Evolutionary conservation across 2,888 invertebrate species (phyloP).

Genomic region (Conchocele bisecta): DNA sequence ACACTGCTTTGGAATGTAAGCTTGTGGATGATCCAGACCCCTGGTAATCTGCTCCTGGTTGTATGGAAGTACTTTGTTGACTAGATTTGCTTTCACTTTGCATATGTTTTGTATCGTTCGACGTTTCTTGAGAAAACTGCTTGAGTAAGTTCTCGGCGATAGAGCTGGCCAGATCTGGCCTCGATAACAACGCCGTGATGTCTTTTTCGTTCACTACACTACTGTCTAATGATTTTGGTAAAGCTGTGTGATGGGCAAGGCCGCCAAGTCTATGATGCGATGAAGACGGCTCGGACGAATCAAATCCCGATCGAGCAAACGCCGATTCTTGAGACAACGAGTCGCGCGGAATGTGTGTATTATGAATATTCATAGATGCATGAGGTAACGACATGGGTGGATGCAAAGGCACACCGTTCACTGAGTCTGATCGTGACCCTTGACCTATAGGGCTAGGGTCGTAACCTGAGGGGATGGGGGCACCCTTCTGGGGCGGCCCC

Average conservation of each 20-base stretch:
- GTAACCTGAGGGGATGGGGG: slow-evolving; percentile 51
- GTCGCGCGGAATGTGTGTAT: slow-evolving; percentile 62
- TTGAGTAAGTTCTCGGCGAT: slow-evolving; percentile 93
- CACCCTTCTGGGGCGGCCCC: slow-evolving; percentile 53
- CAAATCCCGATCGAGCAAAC: background rate
- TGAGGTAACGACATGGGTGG: slow-evolving; percentile 48
- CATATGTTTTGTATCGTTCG: slow-evolving; percentile 3
- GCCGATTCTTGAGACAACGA: background rate
- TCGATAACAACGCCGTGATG: slow-evolving; percentile 88
- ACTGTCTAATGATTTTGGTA: slow-evolving; percentile 58
- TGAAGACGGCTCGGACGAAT: slow-evolving; percentile 22
- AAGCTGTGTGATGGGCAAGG: slow-evolving; percentile 22
- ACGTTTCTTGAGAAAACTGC: slow-evolving; percentile 85
- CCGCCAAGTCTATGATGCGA: slow-evolving; percentile 41
- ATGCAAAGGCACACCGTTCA: slow-evolving; percentile 55
- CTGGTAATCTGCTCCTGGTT: background rate
- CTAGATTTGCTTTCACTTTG: slow-evolving; percentile 46
- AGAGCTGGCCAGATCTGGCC: slow-evolving; percentile 85
- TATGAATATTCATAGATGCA: too few species aligned
- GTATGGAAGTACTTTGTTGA: slow-evolving; percentile 24
- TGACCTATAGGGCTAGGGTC: slow-evolving; percentile 29
- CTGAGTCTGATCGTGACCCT: slow-evolving; percentile 32
- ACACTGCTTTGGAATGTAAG: slow-evolving; percentile 52
- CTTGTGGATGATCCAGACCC: too few species aligned
- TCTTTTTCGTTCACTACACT: slow-evolving; percentile 87